Conservation (phyloP, 1,140 invertebrate species). For the Penaeus indicus region DNA sequence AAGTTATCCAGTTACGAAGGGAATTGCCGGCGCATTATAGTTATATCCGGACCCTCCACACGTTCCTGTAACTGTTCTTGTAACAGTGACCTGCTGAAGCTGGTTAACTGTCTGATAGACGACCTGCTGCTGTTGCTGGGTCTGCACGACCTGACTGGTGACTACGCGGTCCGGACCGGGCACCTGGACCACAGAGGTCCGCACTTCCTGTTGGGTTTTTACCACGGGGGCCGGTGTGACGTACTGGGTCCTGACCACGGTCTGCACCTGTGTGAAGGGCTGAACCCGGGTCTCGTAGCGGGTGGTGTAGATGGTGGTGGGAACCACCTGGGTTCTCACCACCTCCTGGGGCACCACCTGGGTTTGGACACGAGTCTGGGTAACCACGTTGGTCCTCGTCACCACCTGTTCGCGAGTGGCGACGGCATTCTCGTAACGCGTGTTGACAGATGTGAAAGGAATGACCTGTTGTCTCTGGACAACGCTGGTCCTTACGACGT, state of each 20-base stretch:
- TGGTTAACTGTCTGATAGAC: slow-evolving; percentile 55
- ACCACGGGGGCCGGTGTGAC: slow-evolving; percentile 41
- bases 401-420: slow-evolving; percentile 51
- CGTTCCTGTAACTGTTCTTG: slow-evolving; percentile 43
- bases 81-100: slow-evolving; percentile 42
- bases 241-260: slow-evolving; percentile 51
- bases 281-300: slow-evolving; percentile 44
- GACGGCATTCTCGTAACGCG: slow-evolving; percentile 32
- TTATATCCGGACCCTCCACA: slow-evolving; percentile 54
- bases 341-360: slow-evolving; percentile 60
- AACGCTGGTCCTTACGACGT: slow-evolving; percentile 33
- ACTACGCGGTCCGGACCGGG: slow-evolving; percentile 46
- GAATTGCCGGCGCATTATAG: slow-evolving; percentile 43
- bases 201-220: slow-evolving; percentile 29
- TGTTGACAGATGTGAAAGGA: slow-evolving; percentile 52
- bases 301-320: slow-evolving; percentile 53
- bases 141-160: slow-evolving; percentile 42
- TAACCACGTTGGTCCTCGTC: slow-evolving; percentile 48
- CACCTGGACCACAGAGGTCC: slow-evolving; percentile 51
- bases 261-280: slow-evolving; percentile 59
- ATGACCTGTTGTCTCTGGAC: slow-evolving; percentile 47
- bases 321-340: slow-evolving; percentile 40
- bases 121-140: slow-evolving; percentile 54
- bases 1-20: slow-evolving; percentile 37
- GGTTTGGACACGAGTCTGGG: slow-evolving; percentile 41